phyloP scores from a whole-genome alignment of 1,140 invertebrate genomes.

The Nephotettix cincticeps region DNA sequence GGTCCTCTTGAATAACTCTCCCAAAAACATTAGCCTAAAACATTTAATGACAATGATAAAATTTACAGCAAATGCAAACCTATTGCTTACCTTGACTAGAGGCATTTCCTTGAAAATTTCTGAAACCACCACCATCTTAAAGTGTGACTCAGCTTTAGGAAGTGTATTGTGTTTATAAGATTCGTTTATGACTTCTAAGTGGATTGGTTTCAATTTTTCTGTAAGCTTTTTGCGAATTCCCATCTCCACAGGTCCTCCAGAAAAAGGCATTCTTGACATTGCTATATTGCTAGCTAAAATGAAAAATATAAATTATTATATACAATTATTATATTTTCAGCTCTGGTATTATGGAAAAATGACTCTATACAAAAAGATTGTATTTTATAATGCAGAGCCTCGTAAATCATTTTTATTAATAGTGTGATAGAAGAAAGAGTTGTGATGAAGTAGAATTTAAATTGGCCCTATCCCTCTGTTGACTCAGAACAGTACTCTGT shows the following conservation, averaged over 20 bases:
- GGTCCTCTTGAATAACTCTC: background rate
- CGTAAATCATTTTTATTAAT: too few species aligned
- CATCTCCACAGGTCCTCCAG: slow-evolving; percentile 53
- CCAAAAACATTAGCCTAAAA: background rate
- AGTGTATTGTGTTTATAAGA: slow-evolving; percentile 94
- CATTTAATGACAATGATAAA: too few species aligned
- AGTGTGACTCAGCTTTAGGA: slow-evolving; percentile 84
- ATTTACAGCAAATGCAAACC: background rate
- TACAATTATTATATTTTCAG: too few species aligned
- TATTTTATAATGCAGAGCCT: too few species aligned
- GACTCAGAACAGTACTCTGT: too few species aligned
- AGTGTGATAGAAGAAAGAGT: too few species aligned
- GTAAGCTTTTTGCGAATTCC: slow-evolving; percentile 64
- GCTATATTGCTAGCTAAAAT: background rate
- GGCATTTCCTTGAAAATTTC: slow-evolving; percentile 74
- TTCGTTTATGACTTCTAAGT: slow-evolving; percentile 86
- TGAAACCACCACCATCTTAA: slow-evolving; percentile 88
- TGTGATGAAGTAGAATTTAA: too few species aligned
- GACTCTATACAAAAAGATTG: too few species aligned
- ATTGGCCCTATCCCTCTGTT: too few species aligned
- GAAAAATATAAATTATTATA: background rate
- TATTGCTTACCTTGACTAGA: slow-evolving; percentile 77
- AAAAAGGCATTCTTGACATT: background rate
- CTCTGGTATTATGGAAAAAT: too few species aligned
- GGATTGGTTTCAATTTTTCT: slow-evolving; percentile 59